Evolutionary conservation across 1,140 invertebrate species (phyloP), one percentile per base, ranked within the genome.

Genomic region (Euwallacea similis): DNA sequence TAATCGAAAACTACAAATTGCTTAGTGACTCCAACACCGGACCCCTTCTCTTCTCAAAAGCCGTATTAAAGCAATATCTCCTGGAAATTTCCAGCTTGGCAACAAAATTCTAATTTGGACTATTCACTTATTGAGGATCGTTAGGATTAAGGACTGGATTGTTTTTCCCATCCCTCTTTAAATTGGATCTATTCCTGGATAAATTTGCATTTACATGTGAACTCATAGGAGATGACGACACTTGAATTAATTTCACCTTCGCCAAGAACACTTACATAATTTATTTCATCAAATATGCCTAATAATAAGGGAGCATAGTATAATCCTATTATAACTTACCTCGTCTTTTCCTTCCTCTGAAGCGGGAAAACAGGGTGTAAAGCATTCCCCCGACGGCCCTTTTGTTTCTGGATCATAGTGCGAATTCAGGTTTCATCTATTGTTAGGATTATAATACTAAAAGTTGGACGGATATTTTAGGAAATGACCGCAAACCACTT

Each of bases 341-440:
- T 13, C 46, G 6, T 13, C 46, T 13, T 50, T 13, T 50, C 46
- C 13, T 50, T 50, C 46, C 46, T 10, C 13, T 50, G 46, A 50
- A 50, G 6, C 46, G 46, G 46, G 46, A 50, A 50, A 50, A 50
- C 46, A 50, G 46, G 46, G 46, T 50, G 46, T 50, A 50, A 50
- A 50, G 13, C 46, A 50, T 50, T 50, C 46, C 46, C 46, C 2
- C 46, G 46, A 50, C 46, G 6, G 46, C 46, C 46, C 46, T 50
- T 50, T 50, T 50, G 46, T 50, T 50, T 50, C 46, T 50, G 46
- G 46, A 50, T 50, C 46, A 50, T 50, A 50, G 46, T 50, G 46
- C 46, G 46, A 50, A 50, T 50, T 50, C 46, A 50, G 46, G 46
- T 50, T 50, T 50, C 46, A 10, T 50, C 46, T 50, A 50, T 50